A percentile compares a stretch with the other conserved stretches of the same genome.
These are phyloP conservation scores for Trididemnum nubilum DNA, from an alignment of 23 tunicate species.

Conservation along the genomic window DNA sequence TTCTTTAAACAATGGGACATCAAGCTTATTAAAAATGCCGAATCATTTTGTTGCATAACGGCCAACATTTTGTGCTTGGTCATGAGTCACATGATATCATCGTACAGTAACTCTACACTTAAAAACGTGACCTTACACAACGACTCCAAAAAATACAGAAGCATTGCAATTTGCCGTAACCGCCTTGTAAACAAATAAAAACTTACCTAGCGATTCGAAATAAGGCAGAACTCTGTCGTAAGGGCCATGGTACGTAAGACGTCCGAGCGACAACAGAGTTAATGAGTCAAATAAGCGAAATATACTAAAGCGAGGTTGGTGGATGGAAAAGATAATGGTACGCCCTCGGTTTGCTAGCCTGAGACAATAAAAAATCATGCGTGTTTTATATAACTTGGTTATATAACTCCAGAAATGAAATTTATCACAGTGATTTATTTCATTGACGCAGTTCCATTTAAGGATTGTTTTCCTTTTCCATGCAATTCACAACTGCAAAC, in stretches of 20 bases:
- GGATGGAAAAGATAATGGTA: slow-evolving; percentile 87
- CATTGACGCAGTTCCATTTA: neutral
- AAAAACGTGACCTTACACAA: too few species aligned
- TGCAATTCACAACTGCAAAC: too few species aligned
- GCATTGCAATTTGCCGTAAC: too few species aligned
- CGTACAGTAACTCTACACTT: too few species aligned
- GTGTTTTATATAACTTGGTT: neutral
- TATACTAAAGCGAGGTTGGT: slow-evolving; percentile 87
- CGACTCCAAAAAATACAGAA: too few species aligned
- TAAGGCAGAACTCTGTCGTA: slow-evolving; percentile 62
- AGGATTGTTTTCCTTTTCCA: neutral
- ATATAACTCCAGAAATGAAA: neutral
- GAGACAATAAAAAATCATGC: neutral
- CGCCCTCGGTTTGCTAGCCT: slow-evolving; percentile 70
- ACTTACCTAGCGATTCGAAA: slow-evolving; percentile 71
- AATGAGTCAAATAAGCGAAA: slow-evolving; percentile 78
- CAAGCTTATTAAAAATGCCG: too few species aligned
- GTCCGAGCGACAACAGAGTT: slow-evolving; percentile 79
- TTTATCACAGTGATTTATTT: neutral
- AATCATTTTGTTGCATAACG: too few species aligned
- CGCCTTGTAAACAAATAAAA: too few species aligned
- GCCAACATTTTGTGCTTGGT: too few species aligned
- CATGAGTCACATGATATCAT: too few species aligned
- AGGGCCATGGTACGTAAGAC: slow-evolving; percentile 80
- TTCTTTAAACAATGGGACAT: too few species aligned